Percentiles rank a stretch among this genome's conserved stretches.
These are phyloP conservation scores for Heliothis subflexa DNA, from an alignment of 1,140 invertebrate species.

Conservation along the genomic window DNA sequence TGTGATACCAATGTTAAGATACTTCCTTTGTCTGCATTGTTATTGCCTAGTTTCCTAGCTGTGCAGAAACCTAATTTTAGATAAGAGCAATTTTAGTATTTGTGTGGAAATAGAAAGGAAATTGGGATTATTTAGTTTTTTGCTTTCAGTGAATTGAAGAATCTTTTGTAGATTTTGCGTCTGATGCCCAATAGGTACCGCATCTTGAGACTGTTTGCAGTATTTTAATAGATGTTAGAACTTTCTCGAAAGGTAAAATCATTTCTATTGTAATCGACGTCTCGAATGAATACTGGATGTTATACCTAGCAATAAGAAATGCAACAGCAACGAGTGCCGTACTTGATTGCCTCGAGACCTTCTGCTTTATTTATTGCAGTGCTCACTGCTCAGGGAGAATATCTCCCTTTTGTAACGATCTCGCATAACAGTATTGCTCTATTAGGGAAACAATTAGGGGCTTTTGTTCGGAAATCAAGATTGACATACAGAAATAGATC, in stretches of 20 bases:
- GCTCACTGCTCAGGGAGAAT: not conserved
- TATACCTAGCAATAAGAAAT: conserved; percentile 40
- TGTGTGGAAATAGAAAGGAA: not conserved
- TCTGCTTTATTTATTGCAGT: conserved; percentile 34
- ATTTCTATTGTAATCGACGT: conserved; percentile 3
- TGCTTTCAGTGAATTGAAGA: too few species aligned
- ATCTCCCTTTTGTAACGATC: not conserved
- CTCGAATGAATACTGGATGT: conserved; percentile 18
- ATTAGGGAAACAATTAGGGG: not conserved
- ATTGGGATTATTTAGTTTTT: not conserved
- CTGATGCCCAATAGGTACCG: not conserved
- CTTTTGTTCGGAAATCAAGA: not conserved
- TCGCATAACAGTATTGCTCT: not conserved
- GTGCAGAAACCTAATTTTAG: conserved; percentile 16
- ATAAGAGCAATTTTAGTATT: conserved; percentile 11
- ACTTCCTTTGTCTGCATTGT: conserved; percentile 15
- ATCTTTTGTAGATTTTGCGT: too few species aligned
- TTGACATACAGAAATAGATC: not conserved
- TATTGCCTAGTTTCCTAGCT: conserved; percentile 9
- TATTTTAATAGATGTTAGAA: not conserved
- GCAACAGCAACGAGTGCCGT: conserved; percentile 29
- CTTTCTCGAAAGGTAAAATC: not conserved
- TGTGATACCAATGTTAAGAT: not conserved
- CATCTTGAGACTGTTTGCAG: not conserved
- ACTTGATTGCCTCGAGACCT: conserved; percentile 36